Evolutionary conservation across 2,888 invertebrate species (phyloP).

Genomic region (Perizoma affinitatum): DNA sequence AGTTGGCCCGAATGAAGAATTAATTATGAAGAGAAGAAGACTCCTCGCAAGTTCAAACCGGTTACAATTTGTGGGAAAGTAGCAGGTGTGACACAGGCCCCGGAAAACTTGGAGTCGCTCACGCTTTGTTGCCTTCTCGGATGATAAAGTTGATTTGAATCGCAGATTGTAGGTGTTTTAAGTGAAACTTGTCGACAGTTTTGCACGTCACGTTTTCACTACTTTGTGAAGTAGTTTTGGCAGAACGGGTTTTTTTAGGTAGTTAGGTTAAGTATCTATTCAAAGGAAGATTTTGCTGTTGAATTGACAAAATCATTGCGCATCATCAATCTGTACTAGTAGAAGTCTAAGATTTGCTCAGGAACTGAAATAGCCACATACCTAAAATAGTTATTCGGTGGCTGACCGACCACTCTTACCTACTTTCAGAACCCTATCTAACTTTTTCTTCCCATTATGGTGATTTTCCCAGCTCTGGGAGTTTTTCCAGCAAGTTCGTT

Average conservation of each 20-base stretch:
- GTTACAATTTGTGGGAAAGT: conserved; percentile 81
- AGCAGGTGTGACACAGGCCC: conserved; percentile 73
- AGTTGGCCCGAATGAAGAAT: conserved; percentile 83
- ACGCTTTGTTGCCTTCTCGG: conserved; percentile 79
- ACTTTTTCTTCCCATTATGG: too few species aligned
- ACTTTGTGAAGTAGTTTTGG: conserved; percentile 33
- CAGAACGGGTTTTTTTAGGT: not conserved
- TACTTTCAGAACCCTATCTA: too few species aligned
- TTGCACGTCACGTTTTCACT: conserved; percentile 33
- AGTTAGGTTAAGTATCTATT: too few species aligned
- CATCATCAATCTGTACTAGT: too few species aligned
- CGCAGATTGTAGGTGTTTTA: conserved; percentile 75
- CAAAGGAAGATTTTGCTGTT: too few species aligned
- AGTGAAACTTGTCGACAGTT: conserved; percentile 44
- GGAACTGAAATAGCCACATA: too few species aligned
- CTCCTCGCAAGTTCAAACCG: conserved; percentile 69
- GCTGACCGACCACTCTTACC: too few species aligned
- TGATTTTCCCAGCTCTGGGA: too few species aligned
- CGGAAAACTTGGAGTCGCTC: conserved; percentile 69
- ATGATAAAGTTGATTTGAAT: conserved; percentile 82
- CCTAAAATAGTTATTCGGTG: too few species aligned
- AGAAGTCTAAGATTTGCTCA: too few species aligned
- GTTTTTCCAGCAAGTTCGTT: too few species aligned
- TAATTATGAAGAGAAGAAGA: conserved; percentile 80
- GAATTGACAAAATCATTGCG: too few species aligned